Evolutionary conservation across 2,797 vertebrate genomes (phyloP).

Genomic region (Pitangus sulphuratus): DNA sequence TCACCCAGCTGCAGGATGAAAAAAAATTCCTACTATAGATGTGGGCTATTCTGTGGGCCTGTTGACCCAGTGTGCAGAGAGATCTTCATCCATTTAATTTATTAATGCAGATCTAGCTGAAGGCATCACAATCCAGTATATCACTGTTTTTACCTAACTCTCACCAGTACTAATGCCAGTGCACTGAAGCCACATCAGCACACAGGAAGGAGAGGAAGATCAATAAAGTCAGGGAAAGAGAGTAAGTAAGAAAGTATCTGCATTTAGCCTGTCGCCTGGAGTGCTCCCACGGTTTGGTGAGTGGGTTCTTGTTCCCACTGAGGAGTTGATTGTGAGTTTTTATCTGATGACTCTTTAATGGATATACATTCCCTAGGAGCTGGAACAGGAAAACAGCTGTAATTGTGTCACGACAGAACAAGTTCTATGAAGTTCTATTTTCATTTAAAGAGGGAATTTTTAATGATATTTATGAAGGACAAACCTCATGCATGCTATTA

Average conservation of each 20-base stretch:
- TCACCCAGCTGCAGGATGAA: fast-evolving
- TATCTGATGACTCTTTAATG: conserved; percentile 11
- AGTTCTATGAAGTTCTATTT: neutral
- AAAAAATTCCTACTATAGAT: neutral
- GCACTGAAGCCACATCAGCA: neutral
- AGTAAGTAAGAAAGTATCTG: neutral
- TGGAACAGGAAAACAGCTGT: neutral
- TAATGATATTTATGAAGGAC: conserved; percentile 15
- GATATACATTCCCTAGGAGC: neutral
- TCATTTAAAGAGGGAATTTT: conserved; percentile 25
- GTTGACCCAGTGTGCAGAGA: neutral
- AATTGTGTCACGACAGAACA: neutral
- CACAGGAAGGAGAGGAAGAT: neutral
- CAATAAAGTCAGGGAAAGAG: neutral
- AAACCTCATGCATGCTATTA: neutral
- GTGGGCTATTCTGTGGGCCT: neutral
- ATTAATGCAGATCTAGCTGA: neutral
- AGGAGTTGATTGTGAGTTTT: neutral
- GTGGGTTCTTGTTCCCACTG: neutral
- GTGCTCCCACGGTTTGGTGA: neutral
- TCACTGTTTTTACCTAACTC: neutral
- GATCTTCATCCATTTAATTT: neutral
- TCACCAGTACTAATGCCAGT: neutral
- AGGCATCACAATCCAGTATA: neutral
- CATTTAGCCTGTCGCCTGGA: neutral